Evolutionary conservation across 2,888 invertebrate genomes (phyloP), one percentile per base, ranked within the genome.

Genomic region (Pharmacophagus antenor): DNA sequence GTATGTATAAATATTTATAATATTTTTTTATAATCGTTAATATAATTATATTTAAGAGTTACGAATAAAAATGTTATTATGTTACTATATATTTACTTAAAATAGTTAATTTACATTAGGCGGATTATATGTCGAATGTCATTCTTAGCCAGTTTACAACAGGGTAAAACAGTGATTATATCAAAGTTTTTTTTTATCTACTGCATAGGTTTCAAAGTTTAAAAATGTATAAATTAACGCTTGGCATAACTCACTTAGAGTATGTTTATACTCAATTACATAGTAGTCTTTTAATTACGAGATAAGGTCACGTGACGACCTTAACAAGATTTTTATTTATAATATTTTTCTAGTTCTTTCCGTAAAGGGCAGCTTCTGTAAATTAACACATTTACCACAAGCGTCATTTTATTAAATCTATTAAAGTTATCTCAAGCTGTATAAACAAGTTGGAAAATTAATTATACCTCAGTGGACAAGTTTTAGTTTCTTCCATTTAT

Each of bases 371-470:
- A 31, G 10, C 27, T 31, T 12, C 15, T 31, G 3, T 31, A 31
- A 10, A 25, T 7, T 7, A 25, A 25, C n/a, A 25, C 23, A 3
- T 7, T 25, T 5, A 25, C 23, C 23, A 25, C 7, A 25, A 5
- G 44, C 44, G 0, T 20, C 1, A 44, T 20, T 15, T 20, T 52
- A 12, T 52, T 52, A 25, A 25, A 8, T 17, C 17, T 25, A 18
- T 48, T 7, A 18, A 31, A 31, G 5, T 31, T 55, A 46, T 8
- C n/a, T n/a, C 27, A 5, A 27, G 27, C 15, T 1, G 6, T 15
- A 17, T 56, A 48, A 37, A 18, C 20, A 48, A 41, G 21, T 21
- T 41, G n/a, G 15, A 37, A 48, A 23, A 22, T 55, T 5, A 17
- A 47, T 46, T 46, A 17, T 2, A 0, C 7, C 0, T 27, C 20